Evolutionary conservation across 2,797 vertebrate genomes (phyloP), one percentile per base, ranked within the genome.

Genomic region (Coranthus polyacanthus): DNA sequence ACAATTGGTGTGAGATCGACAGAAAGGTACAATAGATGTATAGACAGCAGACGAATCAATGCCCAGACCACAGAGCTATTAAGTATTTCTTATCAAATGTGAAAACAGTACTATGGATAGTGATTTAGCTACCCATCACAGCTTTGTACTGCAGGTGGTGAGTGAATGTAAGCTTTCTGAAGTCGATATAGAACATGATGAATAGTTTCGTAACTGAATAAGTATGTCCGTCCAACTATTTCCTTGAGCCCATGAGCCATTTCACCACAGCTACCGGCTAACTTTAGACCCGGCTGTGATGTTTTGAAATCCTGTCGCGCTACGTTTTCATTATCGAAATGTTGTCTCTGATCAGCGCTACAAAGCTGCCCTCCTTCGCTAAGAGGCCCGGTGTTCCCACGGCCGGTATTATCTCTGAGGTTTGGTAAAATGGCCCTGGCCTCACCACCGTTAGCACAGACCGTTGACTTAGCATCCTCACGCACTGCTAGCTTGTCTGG

Each of bases 401-500:
- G 18, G 68, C 18, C 39, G 17, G 53, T 58, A 37, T 82, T 68
- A 42, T 45, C 32, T 9, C 51, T 8, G 13, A 49, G 67, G 43
- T 75, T 79, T 57, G 65, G 36, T 84, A 78, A 86, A 85, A 85
- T 67, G 88, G 89, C 87, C 74, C 72, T 86, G 68, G 56, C 83
- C 72, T 64, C 78, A 81, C 68, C 21, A 18, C 44, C 46, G 74
- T 69, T 90, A 89, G 86, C 89, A 79, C 70, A 46, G 38, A 65
- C 69, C 78, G 44, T 51, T 62, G 58, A 79, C 51, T 75, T 89
- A 90, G 88, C 88, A 82, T 82, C 72, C 36, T 56, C 67, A 38
- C 60, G 60, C 75, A 53, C 45, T 66, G 75, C 76, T 79, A 85
- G 78, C 82, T 69, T 58, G 57, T 69, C 57, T 47, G 55, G 69